Percentiles rank a stretch among this genome's conserved stretches.
phyloP scores from a whole-genome alignment of 2,888 invertebrate genomes.

The Drepanosiphum platanoidis region DNA sequence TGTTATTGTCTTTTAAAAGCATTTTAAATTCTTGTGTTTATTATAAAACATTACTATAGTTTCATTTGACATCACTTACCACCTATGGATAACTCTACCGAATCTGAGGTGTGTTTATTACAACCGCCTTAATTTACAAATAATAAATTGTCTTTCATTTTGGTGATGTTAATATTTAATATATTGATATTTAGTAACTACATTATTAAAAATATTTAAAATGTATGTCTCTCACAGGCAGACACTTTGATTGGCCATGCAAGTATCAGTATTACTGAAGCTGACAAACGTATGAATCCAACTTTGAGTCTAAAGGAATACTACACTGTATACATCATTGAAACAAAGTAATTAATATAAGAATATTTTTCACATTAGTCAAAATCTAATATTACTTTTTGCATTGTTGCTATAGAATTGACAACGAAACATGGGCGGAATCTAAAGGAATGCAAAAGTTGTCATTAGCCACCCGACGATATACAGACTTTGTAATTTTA shows the following conservation, averaged over 20 bases:
- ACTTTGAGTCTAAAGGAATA: slow-evolving; percentile 79
- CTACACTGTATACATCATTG: slow-evolving; percentile 81
- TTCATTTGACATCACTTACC: not conserved
- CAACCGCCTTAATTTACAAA: not conserved
- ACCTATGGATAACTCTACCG: slow-evolving; percentile 33
- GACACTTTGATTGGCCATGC: slow-evolving; percentile 77
- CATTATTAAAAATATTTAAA: not conserved
- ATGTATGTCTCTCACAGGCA: slow-evolving; percentile 65
- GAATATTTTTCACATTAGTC: not conserved
- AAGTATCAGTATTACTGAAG: slow-evolving; percentile 80
- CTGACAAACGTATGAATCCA: slow-evolving; percentile 80
- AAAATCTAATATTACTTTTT: not conserved
- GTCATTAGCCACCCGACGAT: slow-evolving; percentile 79
- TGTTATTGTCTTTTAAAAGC: not conserved
- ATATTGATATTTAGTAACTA: no score
- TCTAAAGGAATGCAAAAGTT: slow-evolving; percentile 66
- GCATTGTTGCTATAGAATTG: slow-evolving; percentile 60
- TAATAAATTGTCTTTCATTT: not conserved
- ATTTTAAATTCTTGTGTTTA: not conserved
- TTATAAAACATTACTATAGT: not conserved
- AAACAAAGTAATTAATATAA: slow-evolving; percentile 76
- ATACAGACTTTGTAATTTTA: slow-evolving; percentile 86
- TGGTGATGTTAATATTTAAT: no score
- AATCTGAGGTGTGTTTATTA: slow-evolving; percentile 22
- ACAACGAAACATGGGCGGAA: slow-evolving; percentile 63